A percentile compares a stretch with the other conserved stretches of the same genome.
Conservation (phyloP, 2,888 invertebrate species). For the Heliconius aoede region DNA sequence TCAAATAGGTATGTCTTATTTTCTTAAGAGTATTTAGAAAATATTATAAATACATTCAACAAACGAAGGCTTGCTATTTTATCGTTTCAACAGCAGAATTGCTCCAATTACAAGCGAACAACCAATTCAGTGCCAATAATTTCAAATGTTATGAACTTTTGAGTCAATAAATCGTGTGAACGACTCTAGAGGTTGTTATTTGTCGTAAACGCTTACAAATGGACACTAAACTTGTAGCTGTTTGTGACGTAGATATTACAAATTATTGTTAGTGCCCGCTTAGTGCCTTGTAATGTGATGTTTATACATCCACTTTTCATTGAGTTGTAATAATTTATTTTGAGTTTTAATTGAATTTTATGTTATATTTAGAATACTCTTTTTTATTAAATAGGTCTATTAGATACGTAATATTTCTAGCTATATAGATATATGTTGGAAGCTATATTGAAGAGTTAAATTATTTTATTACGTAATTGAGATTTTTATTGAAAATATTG, state of each 20-base stretch:
- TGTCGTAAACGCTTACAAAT: constrained; percentile 69
- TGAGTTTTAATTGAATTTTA: not conserved
- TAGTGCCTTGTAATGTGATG: constrained; percentile 31
- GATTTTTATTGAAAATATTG: too few relatives aligned
- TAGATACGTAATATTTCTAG: too few relatives aligned
- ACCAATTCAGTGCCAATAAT: constrained; percentile 51
- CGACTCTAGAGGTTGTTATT: constrained; percentile 60
- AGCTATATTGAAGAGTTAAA: too few relatives aligned
- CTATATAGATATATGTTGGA: too few relatives aligned
- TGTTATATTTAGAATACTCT: not conserved
- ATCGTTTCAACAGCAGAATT: constrained; percentile 16
- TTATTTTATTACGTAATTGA: too few relatives aligned
- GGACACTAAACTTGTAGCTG: constrained; percentile 60
- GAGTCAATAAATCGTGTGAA: constrained; percentile 64
- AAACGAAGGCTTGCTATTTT: constrained; percentile 7
- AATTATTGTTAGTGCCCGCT: constrained; percentile 50
- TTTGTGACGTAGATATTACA: constrained; percentile 51
- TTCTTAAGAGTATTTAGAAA: not conserved
- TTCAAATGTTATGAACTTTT: constrained; percentile 64
- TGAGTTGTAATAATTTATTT: not conserved
- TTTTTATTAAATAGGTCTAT: too few relatives aligned
- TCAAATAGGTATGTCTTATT: too few relatives aligned
- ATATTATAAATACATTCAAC: not conserved
- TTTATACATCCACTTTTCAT: constrained; percentile 25
- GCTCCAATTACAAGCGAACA: constrained; percentile 43